Evolutionary conservation across 2,113 vertebrate genomes (phyloP).

Genomic region (Menura novaehollandiae): DNA sequence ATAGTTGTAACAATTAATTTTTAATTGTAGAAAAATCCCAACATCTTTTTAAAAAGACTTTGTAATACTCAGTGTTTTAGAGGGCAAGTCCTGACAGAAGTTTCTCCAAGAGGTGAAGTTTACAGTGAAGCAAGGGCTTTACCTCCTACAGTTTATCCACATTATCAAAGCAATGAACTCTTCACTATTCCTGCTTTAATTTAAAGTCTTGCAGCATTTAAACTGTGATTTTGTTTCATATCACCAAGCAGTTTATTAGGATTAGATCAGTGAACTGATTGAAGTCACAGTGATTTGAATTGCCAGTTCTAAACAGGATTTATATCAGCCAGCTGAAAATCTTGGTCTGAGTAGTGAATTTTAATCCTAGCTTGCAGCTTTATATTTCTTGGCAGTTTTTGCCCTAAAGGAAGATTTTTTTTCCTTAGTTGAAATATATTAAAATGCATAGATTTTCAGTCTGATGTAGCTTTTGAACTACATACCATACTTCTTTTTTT

Average conservation of each 20-base stretch:
- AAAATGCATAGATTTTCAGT: neutral
- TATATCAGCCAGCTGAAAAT: neutral
- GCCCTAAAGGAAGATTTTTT: neutral
- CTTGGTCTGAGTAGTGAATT: neutral
- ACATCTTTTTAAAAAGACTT: neutral
- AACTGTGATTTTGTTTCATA: neutral
- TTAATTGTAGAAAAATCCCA: neutral
- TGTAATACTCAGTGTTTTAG: neutral
- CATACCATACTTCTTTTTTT: neutral
- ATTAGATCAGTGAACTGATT: neutral
- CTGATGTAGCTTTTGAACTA: neutral
- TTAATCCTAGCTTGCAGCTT: neutral
- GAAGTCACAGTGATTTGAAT: neutral
- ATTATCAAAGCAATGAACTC: neutral
- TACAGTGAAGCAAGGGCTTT: neutral
- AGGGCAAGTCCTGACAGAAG: neutral
- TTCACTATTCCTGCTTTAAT: neutral
- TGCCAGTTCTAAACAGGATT: neutral
- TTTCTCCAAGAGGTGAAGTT: neutral
- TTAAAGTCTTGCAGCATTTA: neutral
- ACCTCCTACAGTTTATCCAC: neutral
- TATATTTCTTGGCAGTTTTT: neutral
- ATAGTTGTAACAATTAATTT: slow-evolving; percentile 41
- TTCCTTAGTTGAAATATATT: neutral
- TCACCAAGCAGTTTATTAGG: neutral